Evolutionary conservation across 2,888 invertebrate genomes (phyloP).

Genomic region (Anticlea derivata): DNA sequence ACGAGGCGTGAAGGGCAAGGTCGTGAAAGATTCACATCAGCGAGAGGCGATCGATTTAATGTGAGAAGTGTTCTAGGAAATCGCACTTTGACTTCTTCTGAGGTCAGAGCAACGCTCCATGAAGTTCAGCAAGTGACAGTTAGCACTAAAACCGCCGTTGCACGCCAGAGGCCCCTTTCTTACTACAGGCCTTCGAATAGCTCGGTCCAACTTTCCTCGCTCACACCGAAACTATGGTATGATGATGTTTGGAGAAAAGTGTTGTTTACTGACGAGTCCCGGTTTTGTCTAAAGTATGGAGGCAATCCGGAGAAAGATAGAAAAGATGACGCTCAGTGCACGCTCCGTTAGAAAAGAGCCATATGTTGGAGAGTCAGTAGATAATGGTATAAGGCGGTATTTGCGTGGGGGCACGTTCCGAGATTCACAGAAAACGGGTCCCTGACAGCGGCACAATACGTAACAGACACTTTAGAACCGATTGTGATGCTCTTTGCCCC

Average conservation of each 20-base stretch:
- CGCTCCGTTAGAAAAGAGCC: not conserved
- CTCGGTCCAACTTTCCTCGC: constrained; percentile 1
- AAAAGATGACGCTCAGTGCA: constrained; percentile 6
- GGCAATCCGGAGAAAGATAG: constrained; percentile 6
- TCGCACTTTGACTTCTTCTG: not conserved
- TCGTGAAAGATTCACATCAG: not conserved
- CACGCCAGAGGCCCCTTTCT: not conserved
- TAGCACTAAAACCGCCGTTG: not conserved
- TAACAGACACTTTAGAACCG: constrained; percentile 14
- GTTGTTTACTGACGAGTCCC: constrained; percentile 10
- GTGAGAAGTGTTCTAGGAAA: not conserved
- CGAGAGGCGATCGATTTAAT: constrained; percentile 1
- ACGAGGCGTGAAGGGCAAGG: constrained; percentile 4
- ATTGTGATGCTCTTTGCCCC: constrained; percentile 16
- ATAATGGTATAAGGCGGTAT: constrained; percentile 4
- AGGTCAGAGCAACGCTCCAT: constrained; percentile 1
- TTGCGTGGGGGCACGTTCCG: constrained; percentile 6
- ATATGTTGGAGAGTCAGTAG: constrained; percentile 7
- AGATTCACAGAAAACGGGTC: constrained; percentile 17
- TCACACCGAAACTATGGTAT: not conserved
- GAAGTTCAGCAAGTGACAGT: not conserved
- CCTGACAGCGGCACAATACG: constrained; percentile 18
- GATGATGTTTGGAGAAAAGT: constrained; percentile 3
- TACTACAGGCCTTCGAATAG: not conserved
- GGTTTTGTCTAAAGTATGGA: constrained; percentile 3